Evolutionary conservation across 2,888 invertebrate genomes (phyloP).

Genomic region (Portevinia maculata): DNA sequence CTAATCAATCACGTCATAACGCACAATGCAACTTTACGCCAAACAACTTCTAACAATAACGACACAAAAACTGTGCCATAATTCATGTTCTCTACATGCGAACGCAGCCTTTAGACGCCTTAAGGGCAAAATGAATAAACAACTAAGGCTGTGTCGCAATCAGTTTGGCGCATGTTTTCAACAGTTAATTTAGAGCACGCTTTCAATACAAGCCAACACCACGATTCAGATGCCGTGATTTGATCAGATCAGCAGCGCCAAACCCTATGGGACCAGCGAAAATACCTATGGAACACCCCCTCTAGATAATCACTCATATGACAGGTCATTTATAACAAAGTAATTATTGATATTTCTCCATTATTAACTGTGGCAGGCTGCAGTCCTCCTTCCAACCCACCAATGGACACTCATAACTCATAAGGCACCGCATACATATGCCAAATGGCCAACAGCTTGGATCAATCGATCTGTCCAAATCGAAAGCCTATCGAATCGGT

Average conservation of each 20-base stretch:
- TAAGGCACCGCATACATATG: slow-evolving; percentile 69
- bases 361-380: slow-evolving; percentile 65
- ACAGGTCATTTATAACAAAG: slow-evolving; percentile 74
- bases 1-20: slow-evolving; percentile 32
- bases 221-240: slow-evolving; percentile 62
- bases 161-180: slow-evolving; percentile 72
- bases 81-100: slow-evolving; percentile 54
- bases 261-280: slow-evolving; percentile 31
- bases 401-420: slow-evolving; percentile 59
- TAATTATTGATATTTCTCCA: slow-evolving; percentile 74
- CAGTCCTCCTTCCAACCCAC: slow-evolving; percentile 14
- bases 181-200: slow-evolving; percentile 72
- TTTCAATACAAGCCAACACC: slow-evolving; percentile 64
- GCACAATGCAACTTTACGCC: slow-evolving; percentile 18
- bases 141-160: slow-evolving; percentile 68
- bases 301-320: slow-evolving; percentile 62
- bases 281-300: slow-evolving; percentile 29
- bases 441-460: slow-evolving; percentile 73
- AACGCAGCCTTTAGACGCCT: slow-evolving; percentile 58
- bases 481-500: slow-evolving; percentile 74
- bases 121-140: slow-evolving; percentile 66
- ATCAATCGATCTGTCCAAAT: slow-evolving; percentile 74
- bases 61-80: slow-evolving; percentile 40
- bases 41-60: slow-evolving; percentile 11
- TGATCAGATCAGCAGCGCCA: slow-evolving; percentile 39